Base-by-base conservation (phyloP, 2,888 invertebrate genomes). In the Drosophila fungiperda region DNA sequence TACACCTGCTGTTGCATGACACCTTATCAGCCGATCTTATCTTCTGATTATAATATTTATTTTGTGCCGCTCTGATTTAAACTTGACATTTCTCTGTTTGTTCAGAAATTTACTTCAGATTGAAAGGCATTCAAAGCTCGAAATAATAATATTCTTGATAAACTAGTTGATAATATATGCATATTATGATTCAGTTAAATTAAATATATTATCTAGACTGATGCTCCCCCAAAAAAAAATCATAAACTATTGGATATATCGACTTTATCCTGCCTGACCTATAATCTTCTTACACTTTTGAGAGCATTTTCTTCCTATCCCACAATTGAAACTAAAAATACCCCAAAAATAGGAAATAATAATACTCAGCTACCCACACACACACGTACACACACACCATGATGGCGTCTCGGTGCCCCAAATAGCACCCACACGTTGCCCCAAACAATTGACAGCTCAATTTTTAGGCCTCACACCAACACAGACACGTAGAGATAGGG, bases 371-470 rank as follows among this genome's bases (percentile, higher is more conserved):
- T 17, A 54, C 48, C 23, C 23, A 62, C 32, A 57, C 60, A 59
- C 49, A 38, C 26, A 26, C 33, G n/a, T 20, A 29, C 57, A 50
- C 20, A 42, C n/a, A 38, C n/a, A 32, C 26, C 26, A 36, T 63
- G 40, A 23, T 73, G 32, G 29, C 50, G 68, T 67, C 53, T 71
- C 70, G 35, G 58, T 83, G 83, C 72, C 84, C 84, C 88, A 85
- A 80, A 85, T 83, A 72, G 72, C 89, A 72, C 87, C 89, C 89
- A 84, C 83, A 74, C 76, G 65, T 69, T 57, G 58, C 82, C 58
- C 69, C 61, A 67, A 67, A 72, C 83, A 81, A 77, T 83, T 85
- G 90, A 85, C 90, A 90, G 88, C 90, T 85, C 86, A 88, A 85
- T 85, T 82, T 84, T 76, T 54, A 71, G 86, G 68, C 74, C 80